Percentiles rank a stretch among this genome's conserved stretches.
These are phyloP conservation scores for Pemphigus obesinymphae DNA, from an alignment of 1,140 invertebrate species.

Conservation along the genomic window DNA sequence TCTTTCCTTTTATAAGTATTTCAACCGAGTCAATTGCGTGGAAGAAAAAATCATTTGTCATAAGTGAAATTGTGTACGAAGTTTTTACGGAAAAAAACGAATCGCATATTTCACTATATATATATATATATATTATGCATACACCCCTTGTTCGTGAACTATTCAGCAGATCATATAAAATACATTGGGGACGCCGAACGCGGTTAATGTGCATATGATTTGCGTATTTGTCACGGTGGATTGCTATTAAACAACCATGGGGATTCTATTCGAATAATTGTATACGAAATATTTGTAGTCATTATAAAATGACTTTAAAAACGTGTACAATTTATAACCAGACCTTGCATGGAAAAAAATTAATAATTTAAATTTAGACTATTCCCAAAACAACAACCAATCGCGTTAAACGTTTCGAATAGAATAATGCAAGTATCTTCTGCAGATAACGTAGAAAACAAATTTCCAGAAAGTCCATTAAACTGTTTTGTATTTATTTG, in stretches of 20 bases:
- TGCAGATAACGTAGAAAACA: too few relatives aligned
- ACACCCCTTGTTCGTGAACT: not conserved
- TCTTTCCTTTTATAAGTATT: not conserved
- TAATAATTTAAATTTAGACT: too few relatives aligned
- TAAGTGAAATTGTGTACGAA: not conserved
- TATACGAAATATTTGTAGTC: not conserved
- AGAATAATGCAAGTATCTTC: too few relatives aligned
- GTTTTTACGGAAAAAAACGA: not conserved
- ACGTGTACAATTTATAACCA: too few relatives aligned
- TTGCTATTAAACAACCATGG: not conserved
- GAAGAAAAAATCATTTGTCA: not conserved
- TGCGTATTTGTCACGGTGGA: conserved; percentile 6
- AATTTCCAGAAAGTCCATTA: too few relatives aligned
- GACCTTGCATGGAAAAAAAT: too few relatives aligned
- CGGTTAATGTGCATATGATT: conserved; percentile 13
- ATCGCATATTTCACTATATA: not conserved
- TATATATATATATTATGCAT: too few relatives aligned
- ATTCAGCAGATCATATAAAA: not conserved
- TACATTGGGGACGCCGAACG: not conserved
- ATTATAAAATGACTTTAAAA: not conserved
- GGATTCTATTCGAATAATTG: not conserved
- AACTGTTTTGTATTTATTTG: too few relatives aligned
- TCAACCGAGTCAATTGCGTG: not conserved
- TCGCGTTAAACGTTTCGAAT: too few relatives aligned
- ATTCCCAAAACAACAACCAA: too few relatives aligned